These are phyloP conservation scores for Stenodera caucasica DNA, from an alignment of 2,888 invertebrate genomes.

Conservation along the genomic window DNA sequence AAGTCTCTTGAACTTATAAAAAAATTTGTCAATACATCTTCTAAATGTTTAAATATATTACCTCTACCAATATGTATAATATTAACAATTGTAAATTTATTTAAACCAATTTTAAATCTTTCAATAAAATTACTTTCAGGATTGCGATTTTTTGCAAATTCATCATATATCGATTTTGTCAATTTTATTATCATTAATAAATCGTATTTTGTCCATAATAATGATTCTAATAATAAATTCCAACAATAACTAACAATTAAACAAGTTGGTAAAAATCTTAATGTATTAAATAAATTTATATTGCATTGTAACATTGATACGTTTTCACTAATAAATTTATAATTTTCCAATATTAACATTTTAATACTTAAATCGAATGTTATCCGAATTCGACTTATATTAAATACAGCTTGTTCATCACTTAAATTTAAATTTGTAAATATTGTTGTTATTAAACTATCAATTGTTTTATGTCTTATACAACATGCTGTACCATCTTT, in stretches of 20 bases:
- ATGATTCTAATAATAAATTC: too few species aligned
- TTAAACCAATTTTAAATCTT: constrained; percentile 50
- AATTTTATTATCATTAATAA: constrained; percentile 20
- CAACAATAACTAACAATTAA: too few species aligned
- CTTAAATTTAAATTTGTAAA: constrained; percentile 47
- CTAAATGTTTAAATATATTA: constrained; percentile 33
- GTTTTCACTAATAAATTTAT: too few species aligned
- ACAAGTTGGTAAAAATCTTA: too few species aligned
- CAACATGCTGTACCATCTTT: constrained; percentile 52
- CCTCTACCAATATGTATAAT: constrained; percentile 34
- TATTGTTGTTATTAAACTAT: constrained; percentile 49
- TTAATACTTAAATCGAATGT: too few species aligned
- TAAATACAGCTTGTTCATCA: constrained; percentile 43
- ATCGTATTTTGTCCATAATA: too few species aligned
- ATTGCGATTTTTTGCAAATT: too few species aligned
- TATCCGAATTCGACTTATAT: constrained; percentile 44
- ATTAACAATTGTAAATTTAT: constrained; percentile 40
- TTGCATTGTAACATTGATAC: too few species aligned
- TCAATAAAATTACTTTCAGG: constrained; percentile 45
- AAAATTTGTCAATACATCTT: constrained; percentile 23
- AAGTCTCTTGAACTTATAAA: neutral
- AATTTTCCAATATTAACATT: too few species aligned
- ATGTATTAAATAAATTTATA: too few species aligned
- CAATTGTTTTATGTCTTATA: constrained; percentile 46
- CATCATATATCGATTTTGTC: too few species aligned